Evolutionary conservation across 2,888 invertebrate species (phyloP), one percentile per base, ranked within the genome.

Genomic region (Periphyllus acericola): DNA sequence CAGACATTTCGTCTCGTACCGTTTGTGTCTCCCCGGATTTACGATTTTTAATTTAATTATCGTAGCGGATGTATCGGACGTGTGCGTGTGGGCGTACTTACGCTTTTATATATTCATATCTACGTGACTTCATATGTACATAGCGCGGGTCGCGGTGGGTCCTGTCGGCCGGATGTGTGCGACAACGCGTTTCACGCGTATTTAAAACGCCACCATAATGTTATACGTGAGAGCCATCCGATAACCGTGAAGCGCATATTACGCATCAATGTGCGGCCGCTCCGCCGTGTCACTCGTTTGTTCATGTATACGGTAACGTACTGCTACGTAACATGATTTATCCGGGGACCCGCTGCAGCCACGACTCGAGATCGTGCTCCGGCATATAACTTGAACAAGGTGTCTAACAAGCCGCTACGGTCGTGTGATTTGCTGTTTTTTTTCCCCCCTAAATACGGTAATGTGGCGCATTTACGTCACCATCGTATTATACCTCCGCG

Each of bases 171-270:
- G 80, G 72, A 46, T 60, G 87, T 87, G 87, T 87, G 87, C 87
- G 87, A 81, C 87, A 32, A 81, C 80, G 87, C 80, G 87, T 87
- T 87, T 87, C 87, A 87, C 87, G 87, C 80, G 72, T 74, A 81
- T 87, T 87, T 87, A 87, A 81, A 87, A 80, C 74, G 80, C 60
- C 80, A 72, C 80, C 46, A 80, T 11, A n/a, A 80, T 3, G 14
- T n/a, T 68, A 1, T 46, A 46, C 68, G 84, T 76, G 68, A 29
- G 81, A 87, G 72, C 87, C 87, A 81, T 87, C 87, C 87, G 72
- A 87, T 87, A 87, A 87, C 87, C 87, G 87, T 87, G 87, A 87
- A 87, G 80, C 80, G 87, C 87, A 86, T 25, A 86, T 86, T 86
- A 86, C 85, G 87, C 87, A 81, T 87, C 87, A 81, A 80, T 32